Percentiles rank a stretch among this genome's conserved stretches.
Evolutionary conservation across 2,113 vertebrate species (phyloP).

Genomic region (Notechis scutatus): DNA sequence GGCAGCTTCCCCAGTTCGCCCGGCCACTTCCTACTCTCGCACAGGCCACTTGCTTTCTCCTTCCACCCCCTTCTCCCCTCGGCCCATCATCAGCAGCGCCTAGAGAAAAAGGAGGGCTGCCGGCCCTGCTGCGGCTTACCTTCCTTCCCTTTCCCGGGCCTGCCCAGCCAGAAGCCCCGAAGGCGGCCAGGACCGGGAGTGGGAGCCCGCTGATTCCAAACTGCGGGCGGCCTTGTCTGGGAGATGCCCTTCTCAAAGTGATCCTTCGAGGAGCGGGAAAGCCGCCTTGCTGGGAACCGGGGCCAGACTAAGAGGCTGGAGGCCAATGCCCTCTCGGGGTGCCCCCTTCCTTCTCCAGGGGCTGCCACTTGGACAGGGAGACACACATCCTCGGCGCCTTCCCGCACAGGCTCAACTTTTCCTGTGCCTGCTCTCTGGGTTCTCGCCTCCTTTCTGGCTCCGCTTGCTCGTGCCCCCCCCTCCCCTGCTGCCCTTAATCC

Average conservation of each 20-base stretch:
- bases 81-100: neutral
- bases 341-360: neutral
- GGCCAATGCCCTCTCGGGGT: neutral
- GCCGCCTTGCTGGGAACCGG: neutral
- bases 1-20: neutral
- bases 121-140: neutral
- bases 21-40: neutral
- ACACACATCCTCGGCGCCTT: neutral
- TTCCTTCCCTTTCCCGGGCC: neutral
- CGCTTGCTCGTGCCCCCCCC: slow-evolving; percentile 16
- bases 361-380: neutral
- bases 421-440: neutral
- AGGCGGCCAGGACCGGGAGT: neutral
- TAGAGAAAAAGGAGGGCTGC: neutral
- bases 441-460: slow-evolving; percentile 1
- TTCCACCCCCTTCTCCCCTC: neutral
- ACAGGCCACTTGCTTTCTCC: neutral
- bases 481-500: slow-evolving; percentile 75
- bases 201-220: neutral
- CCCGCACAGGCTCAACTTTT: slow-evolving; percentile 47
- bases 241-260: neutral
- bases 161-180: neutral
- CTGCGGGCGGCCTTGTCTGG: neutral
- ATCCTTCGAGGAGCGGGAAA: neutral
- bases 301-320: neutral